Percentiles rank a stretch among this genome's conserved stretches.
Conservation (phyloP, 2,113 vertebrate species). For the Neomonachus schauinslandi region DNA sequence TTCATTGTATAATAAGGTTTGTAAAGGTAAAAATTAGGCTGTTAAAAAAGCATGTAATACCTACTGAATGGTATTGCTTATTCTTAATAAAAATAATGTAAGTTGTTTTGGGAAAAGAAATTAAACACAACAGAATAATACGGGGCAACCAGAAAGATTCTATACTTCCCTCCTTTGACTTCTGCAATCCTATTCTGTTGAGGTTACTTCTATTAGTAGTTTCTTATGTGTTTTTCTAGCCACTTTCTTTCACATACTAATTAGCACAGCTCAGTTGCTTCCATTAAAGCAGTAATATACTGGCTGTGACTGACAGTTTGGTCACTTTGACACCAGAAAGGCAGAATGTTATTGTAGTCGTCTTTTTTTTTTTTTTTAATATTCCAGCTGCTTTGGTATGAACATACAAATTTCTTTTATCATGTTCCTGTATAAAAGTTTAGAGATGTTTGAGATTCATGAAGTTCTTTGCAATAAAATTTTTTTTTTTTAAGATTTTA, state of each 20-base stretch:
- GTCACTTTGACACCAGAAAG: not conserved
- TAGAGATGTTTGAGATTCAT: slow-evolving; percentile 39
- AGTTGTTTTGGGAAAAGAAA: not conserved
- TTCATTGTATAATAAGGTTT: not conserved
- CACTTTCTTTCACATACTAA: not conserved
- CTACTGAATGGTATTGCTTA: not conserved
- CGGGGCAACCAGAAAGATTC: not conserved
- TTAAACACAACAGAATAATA: not conserved
- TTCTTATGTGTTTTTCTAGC: not conserved
- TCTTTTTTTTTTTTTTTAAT: not conserved
- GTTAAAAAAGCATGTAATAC: not conserved
- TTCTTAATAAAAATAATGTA: not conserved
- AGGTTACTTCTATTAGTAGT: not conserved
- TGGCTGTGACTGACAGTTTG: not conserved
- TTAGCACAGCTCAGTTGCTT: not conserved
- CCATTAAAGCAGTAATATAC: not conserved
- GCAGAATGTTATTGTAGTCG: not conserved
- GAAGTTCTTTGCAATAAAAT: slow-evolving; percentile 27
- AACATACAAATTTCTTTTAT: not conserved
- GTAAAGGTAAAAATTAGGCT: not conserved
- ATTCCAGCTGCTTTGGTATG: not conserved
- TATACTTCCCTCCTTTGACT: not conserved
- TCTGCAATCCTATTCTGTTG: not conserved
- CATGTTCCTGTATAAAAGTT: not conserved
- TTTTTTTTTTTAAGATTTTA: too few relatives aligned